A percentile compares a stretch with the other conserved stretches of the same genome.
Evolutionary conservation across 2,888 invertebrate species (phyloP).

Genomic region (Germaria angustata): DNA sequence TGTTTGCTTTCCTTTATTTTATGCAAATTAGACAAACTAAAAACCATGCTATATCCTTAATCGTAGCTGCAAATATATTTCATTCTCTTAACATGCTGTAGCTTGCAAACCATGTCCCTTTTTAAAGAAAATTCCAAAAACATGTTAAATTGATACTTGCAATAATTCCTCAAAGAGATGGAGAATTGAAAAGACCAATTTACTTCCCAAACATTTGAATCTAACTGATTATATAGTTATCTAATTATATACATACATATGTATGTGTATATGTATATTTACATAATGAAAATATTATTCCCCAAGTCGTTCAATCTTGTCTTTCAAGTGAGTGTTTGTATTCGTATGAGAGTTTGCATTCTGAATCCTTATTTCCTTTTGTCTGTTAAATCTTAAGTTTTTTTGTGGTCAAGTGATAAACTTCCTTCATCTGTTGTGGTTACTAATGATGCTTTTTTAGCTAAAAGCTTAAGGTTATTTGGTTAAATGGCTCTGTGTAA

Average conservation of each 20-base stretch:
- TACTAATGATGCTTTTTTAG: slow-evolving; percentile 7
- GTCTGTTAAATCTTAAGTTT: slow-evolving; percentile 35
- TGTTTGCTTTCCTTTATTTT: no score
- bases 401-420: slow-evolving; percentile 51
- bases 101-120: neutral
- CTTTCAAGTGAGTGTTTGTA: neutral
- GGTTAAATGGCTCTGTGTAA: slow-evolving; percentile 22
- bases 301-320: neutral
- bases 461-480: slow-evolving; percentile 24
- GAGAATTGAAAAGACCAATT: neutral
- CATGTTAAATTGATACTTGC: slow-evolving; percentile 2
- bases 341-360: neutral
- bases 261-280: neutral
- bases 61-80: neutral
- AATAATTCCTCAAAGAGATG: neutral
- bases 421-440: slow-evolving; percentile 38
- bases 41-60: neutral
- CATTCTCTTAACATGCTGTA: neutral
- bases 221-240: neutral
- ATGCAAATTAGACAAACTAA: no score
- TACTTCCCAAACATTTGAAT: neutral
- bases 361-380: slow-evolving; percentile 10
- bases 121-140: slow-evolving; percentile 5
- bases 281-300: neutral
- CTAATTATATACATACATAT: neutral